Conservation (phyloP, 2,113 vertebrate genomes). For the Micronycteris hirsuta region DNA sequence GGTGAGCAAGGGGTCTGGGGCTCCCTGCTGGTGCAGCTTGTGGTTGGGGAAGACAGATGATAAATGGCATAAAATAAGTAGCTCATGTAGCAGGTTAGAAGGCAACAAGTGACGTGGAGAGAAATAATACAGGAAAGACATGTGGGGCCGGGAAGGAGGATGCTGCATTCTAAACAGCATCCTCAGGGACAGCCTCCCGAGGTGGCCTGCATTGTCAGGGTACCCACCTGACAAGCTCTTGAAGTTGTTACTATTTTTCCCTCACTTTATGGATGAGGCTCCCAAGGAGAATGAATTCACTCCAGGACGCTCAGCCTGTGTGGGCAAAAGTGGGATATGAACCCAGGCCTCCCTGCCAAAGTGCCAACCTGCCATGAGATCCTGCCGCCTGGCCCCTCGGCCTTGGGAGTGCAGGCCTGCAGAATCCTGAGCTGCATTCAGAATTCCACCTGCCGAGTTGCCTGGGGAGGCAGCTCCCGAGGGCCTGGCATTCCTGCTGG, state of each 20-base stretch:
- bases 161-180: not conserved
- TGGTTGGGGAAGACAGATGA: not conserved
- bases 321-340: not conserved
- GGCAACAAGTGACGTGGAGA: not conserved
- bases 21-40: not conserved
- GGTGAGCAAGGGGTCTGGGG: not conserved
- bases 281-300: not conserved
- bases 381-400: not conserved
- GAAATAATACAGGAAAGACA: not conserved
- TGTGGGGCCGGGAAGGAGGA: rapidly evolving
- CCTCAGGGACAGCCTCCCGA: not conserved
- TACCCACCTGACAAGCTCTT: not conserved
- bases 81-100: not conserved
- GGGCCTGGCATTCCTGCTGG: conserved; percentile 36
- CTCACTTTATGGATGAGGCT: not conserved
- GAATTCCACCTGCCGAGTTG: not conserved
- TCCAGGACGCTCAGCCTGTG: not conserved
- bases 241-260: no score
- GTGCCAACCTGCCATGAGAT: not conserved
- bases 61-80: not conserved
- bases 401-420: not conserved
- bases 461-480: not conserved
- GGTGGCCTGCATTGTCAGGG: rapidly evolving
- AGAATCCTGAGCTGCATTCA: not conserved
- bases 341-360: not conserved